Percentiles rank a stretch among this genome's conserved stretches.
Conservation (phyloP, 2,888 invertebrate species). For the Volucella inanis region DNA sequence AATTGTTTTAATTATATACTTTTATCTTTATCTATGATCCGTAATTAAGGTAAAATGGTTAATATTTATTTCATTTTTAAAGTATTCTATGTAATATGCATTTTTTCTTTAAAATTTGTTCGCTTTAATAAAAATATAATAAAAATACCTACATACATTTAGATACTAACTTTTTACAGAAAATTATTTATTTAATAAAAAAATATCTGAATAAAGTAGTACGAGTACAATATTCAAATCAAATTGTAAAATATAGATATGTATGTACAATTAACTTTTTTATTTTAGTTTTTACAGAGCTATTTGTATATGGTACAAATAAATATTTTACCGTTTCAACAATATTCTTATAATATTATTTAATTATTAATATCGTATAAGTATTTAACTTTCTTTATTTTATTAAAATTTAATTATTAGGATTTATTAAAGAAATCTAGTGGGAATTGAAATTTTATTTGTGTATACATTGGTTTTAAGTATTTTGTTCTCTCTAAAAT, state of each 20-base stretch:
- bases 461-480: slow-evolving; percentile 45
- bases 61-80: slow-evolving; percentile 40
- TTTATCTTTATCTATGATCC: slow-evolving; percentile 30
- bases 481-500: slow-evolving; percentile 11
- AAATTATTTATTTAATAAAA: slow-evolving; percentile 41
- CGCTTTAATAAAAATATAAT: slow-evolving; percentile 46
- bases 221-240: slow-evolving; percentile 14
- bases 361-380: slow-evolving; percentile 48
- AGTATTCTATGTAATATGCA: slow-evolving; percentile 36
- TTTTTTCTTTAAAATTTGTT: slow-evolving; percentile 33
- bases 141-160: slow-evolving; percentile 54
- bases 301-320: slow-evolving; percentile 57
- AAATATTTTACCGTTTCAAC: slow-evolving; percentile 22
- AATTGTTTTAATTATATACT: slow-evolving; percentile 39
- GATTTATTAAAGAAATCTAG: slow-evolving; percentile 50
- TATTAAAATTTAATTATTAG: slow-evolving; percentile 69
- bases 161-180: slow-evolving; percentile 48
- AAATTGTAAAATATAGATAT: slow-evolving; percentile 16
- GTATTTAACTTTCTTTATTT: slow-evolving; percentile 49
- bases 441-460: slow-evolving; percentile 43
- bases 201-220: slow-evolving; percentile 3
- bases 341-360: slow-evolving; percentile 32
- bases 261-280: slow-evolving; percentile 29
- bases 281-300: slow-evolving; percentile 23
- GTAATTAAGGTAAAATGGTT: slow-evolving; percentile 40